These are phyloP conservation scores for Drosophila suboccidentalis DNA, from an alignment of 2,888 invertebrate genomes.

Conservation along the genomic window DNA sequence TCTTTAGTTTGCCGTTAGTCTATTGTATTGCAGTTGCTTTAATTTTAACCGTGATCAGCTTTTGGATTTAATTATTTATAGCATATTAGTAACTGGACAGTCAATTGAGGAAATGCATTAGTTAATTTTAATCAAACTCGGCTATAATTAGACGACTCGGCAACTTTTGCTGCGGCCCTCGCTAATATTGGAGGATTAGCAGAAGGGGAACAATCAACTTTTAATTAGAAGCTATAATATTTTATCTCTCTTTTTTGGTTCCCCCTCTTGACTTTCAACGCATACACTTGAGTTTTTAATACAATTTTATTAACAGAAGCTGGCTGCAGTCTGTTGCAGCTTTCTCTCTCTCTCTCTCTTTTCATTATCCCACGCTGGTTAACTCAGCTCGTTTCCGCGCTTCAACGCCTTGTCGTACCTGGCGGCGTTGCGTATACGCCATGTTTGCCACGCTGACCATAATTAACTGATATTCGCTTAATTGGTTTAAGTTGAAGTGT, in stretches of 20 bases:
- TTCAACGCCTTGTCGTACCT: conserved; percentile 21
- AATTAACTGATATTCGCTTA: conserved; percentile 57
- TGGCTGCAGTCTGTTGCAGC: conserved; percentile 34
- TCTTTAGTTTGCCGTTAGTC: conserved; percentile 1
- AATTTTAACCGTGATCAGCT: conserved; percentile 55
- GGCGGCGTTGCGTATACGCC: conserved; percentile 53
- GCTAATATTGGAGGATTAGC: neutral
- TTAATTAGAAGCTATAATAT: conserved; percentile 54
- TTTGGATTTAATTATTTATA: conserved; percentile 58
- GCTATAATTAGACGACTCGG: neutral
- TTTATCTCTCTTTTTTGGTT: conserved; percentile 14
- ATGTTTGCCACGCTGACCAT: conserved; percentile 39
- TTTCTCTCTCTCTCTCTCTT: conserved; percentile 35
- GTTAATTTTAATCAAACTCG: conserved; percentile 5
- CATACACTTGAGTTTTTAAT: conserved; percentile 52
- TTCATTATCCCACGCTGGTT: conserved; percentile 21
- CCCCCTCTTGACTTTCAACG: conserved; percentile 10
- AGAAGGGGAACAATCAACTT: conserved; percentile 44
- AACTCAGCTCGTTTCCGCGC: neutral
- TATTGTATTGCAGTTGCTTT: conserved; percentile 13
- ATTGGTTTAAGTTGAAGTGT: conserved; percentile 58
- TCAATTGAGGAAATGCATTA: conserved; percentile 5
- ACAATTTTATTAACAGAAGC: conserved; percentile 47
- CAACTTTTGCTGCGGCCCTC: conserved; percentile 11
- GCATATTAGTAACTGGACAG: conserved; percentile 43